Base-by-base conservation (phyloP, 2,888 invertebrate species). In the Acleris emargana region DNA sequence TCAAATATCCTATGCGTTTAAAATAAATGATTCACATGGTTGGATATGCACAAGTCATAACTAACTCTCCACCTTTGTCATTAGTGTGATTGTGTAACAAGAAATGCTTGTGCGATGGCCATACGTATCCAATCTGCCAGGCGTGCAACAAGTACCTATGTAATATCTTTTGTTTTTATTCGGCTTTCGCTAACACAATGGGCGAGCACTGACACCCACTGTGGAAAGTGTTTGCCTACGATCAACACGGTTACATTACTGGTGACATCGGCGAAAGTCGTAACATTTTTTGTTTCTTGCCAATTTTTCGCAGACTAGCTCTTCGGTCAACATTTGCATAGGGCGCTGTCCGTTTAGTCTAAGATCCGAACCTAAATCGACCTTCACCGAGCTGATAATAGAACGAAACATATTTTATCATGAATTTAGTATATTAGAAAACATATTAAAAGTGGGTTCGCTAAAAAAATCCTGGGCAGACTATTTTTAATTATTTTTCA, bases 151-250 rank as follows among this genome's bases (percentile, higher is more conserved):
- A 71, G 72, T 58, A 70, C 67, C 74, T 76, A 71, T 76, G 76
- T 80, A 79, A 78, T 78, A 70, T 73, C 83, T 82, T 87, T 88
- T 87, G 86, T 87, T 81, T 80, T 81, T 80, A 84, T 83, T 82
- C 80, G 78, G 80, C 86, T 89, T 89, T 90, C 86, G 85, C 85
- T 75, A 79, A 79, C 73, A 89, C 88, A 90, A 89, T 89, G 79
- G 80, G 71, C 78, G 78, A 72, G 74, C 76, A 74, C 74, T 74
- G 82, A 86, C 88, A 86, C 86, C 86, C 81, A 86, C 83, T 73
- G 76, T 84, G 82, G 86, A 90, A 89, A 89, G 89, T 83, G 75
- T 74, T 81, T 76, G 76, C 76, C 73, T 66, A 61, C 45, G 50
- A 64, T 78, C 67, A 59, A 70, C 57, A 76, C 80, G 73, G 78